Base-by-base conservation (phyloP, 2,797 vertebrate genomes). In the Hemitrygon akajei region DNA sequence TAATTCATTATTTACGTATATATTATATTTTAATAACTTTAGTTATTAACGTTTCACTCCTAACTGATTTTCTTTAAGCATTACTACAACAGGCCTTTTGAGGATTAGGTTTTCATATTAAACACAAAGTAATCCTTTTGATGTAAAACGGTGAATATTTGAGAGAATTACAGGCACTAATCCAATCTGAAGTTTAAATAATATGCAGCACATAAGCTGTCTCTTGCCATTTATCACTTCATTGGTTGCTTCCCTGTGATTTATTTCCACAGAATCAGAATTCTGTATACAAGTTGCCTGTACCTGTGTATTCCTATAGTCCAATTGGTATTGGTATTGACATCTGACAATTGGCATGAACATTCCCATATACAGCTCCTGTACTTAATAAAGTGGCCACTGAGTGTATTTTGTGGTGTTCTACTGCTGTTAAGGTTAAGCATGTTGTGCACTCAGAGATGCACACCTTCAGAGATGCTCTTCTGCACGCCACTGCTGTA, bases 111-210 rank as follows among this genome's bases (percentile, higher is more conserved):
- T 93, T 92, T 75, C n/a, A 73, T 58, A 30, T 30, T 30, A 92
- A 75, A 75, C 66, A 14, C 91, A 75, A 40, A 75, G 22, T 75
- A 73, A 93, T 76, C 71, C 40, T 27, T 73, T 25, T 76, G 69
- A 47, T 56, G 40, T 56, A 27, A 76, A 56, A 76, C 18, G 47
- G 27, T 30, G 71, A 40, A 76, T 93, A 9, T 76, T 76, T 93
- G 71, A 93, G 14, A 75, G 69, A 10, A 92, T 73, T 92, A 75
- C 37, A 40, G 40, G 40, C 37, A n/a, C 37, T 75, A 93, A 76
- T 93, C 91, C 71, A 93, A n/a, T 76, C 27, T 93, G 34, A 47
- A 20, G n/a, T 93, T 75, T 76, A 58, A 30, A 76, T 93, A 37
- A 93, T 93, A 76, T 75, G 27, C 25, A 56, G 20, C 40, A 93